phyloP scores from a whole-genome alignment of 2,113 vertebrate genomes.

The Sitta europaea region DNA sequence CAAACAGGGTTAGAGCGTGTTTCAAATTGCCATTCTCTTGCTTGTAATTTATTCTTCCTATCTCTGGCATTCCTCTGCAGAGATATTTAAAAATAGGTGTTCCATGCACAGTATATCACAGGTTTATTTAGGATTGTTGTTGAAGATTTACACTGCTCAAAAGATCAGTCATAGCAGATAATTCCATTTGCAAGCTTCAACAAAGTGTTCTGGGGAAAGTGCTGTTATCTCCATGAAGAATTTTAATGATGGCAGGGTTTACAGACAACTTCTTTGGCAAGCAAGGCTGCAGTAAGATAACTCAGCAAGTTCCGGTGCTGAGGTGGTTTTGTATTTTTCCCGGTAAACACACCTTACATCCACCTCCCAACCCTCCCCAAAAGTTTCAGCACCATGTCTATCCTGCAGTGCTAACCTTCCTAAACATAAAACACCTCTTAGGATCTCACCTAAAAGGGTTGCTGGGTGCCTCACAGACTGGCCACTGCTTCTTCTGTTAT shows the following conservation, averaged over 20 bases:
- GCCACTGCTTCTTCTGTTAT: neutral
- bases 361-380: neutral
- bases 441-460: neutral
- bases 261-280: conserved; percentile 40
- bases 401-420: neutral
- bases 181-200: conserved; percentile 52
- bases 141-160: conserved; percentile 53
- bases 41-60: conserved; percentile 28
- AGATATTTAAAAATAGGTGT: conserved; percentile 47
- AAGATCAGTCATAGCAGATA: conserved; percentile 47
- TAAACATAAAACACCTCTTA: neutral
- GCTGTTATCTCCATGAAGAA: neutral
- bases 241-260: conserved; percentile 42
- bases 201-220: conserved; percentile 1
- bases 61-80: neutral
- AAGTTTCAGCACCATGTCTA: neutral
- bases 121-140: conserved; percentile 39
- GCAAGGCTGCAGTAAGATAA: neutral
- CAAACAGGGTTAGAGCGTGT: neutral
- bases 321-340: neutral
- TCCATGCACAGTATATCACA: conserved; percentile 1
- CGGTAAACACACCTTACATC: neutral
- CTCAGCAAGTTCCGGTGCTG: neutral
- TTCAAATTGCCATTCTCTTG: neutral
- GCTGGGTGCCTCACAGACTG: accelerated